Evolutionary conservation across 2,888 invertebrate genomes (phyloP).

Genomic region (Hirtodrosophila confusa): DNA sequence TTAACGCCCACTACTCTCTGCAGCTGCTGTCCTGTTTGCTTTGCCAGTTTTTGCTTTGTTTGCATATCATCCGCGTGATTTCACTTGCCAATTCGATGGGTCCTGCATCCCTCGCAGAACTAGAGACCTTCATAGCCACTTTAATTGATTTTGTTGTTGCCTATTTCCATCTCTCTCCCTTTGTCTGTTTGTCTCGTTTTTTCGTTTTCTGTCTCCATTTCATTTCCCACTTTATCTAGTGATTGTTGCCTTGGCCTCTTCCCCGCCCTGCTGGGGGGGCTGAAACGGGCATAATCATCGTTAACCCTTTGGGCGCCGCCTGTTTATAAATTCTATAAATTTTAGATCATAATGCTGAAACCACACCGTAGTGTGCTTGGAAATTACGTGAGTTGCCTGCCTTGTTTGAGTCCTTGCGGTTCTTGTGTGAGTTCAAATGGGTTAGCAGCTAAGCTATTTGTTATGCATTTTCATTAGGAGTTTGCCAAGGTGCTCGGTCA

Average conservation of each 20-base stretch:
- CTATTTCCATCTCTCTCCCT: not conserved
- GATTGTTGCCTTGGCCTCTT: conserved; percentile 36
- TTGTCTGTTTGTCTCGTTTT: not conserved
- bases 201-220: not conserved
- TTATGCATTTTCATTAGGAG: conserved; percentile 74
- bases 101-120: conserved; percentile 8
- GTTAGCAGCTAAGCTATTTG: conserved; percentile 56
- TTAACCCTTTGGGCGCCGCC: conserved; percentile 61
- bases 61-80: conserved; percentile 59
- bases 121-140: conserved; percentile 25
- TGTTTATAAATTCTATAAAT: conserved; percentile 77
- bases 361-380: conserved; percentile 29
- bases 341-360: conserved; percentile 72
- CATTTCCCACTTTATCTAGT: conserved; percentile 10
- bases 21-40: conserved; percentile 15
- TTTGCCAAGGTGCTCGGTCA: conserved; percentile 43
- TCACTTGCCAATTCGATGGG: conserved; percentile 57
- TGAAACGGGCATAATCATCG: conserved; percentile 31
- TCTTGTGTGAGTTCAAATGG: conserved; percentile 40
- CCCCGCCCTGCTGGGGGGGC: conserved; percentile 17
- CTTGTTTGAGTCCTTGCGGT: conserved; percentile 45
- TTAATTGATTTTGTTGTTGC: conserved; percentile 54
- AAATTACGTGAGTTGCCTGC: conserved; percentile 48
- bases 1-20: conserved; percentile 15
- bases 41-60: conserved; percentile 36